Evolutionary conservation across 2,797 vertebrate species (phyloP).

Genomic region (Alfaro cultratus): DNA sequence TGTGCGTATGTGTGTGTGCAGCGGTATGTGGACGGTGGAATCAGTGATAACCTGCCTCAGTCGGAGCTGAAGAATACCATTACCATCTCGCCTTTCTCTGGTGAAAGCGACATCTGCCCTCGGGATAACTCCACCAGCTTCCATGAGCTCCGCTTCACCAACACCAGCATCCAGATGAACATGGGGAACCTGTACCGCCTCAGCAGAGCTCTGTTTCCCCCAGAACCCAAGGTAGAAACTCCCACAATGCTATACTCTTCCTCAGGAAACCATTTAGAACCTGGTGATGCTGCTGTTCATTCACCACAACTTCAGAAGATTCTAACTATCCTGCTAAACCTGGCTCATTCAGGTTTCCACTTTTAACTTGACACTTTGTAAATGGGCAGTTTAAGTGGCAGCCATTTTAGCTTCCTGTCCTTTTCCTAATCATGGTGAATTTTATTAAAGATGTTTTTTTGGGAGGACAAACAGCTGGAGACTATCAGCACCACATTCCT

Average conservation of each 20-base stretch:
- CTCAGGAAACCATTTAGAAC: neutral
- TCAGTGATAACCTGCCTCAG: conserved; percentile 86
- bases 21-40: conserved; percentile 92
- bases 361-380: neutral
- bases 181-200: conserved; percentile 85
- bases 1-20: conserved; percentile 35
- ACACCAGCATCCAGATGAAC: conserved; percentile 87
- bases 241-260: neutral
- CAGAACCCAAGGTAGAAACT: conserved; percentile 83
- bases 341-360: neutral
- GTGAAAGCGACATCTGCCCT: conserved; percentile 94
- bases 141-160: conserved; percentile 85
- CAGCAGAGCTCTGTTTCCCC: conserved; percentile 83
- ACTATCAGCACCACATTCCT: too few relatives aligned
- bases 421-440: neutral
- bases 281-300: neutral
- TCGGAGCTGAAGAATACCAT: conserved; percentile 88
- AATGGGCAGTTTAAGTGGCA: neutral
- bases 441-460: neutral
- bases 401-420: neutral
- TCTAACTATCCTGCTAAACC: neutral
- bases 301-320: neutral
- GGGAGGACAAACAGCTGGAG: too few relatives aligned
- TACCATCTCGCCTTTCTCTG: conserved; percentile 90
- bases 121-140: conserved; percentile 86